Conservation (phyloP, 2,797 vertebrate species). For the Squalus acanthias region DNA sequence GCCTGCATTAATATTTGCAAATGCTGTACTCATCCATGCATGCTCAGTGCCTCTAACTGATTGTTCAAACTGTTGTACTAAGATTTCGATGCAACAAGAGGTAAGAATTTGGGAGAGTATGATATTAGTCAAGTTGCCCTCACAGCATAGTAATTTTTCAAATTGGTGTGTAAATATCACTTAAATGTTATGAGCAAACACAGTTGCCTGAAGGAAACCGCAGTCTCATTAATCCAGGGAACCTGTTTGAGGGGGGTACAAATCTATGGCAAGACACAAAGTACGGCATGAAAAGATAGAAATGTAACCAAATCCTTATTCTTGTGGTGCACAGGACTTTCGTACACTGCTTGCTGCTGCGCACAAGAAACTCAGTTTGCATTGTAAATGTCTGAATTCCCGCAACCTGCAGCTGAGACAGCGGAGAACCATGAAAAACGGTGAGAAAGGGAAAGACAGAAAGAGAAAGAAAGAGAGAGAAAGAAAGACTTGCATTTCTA, state of each 20-base stretch:
- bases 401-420: background rate
- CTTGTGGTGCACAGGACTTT: background rate
- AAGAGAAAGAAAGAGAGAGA: background rate
- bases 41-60: background rate
- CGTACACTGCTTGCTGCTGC: too few species aligned
- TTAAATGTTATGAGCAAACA: slow-evolving; percentile 27
- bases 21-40: too few species aligned
- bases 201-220: slow-evolving; percentile 29
- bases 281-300: background rate
- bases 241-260: background rate
- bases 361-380: background rate
- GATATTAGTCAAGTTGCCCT: slow-evolving; percentile 33
- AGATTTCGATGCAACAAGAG: background rate
- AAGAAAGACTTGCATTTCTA: too few species aligned
- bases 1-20: background rate
- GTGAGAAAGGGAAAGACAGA: background rate
- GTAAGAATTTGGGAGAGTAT: background rate
- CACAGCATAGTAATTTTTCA: slow-evolving; percentile 32
- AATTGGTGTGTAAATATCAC: slow-evolving; percentile 34
- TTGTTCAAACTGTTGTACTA: background rate
- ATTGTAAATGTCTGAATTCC: background rate
- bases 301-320: background rate
- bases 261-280: background rate
- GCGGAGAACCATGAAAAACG: background rate
- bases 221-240: slow-evolving; percentile 14